These are phyloP conservation scores for Parapristionchus giblindavisi DNA, from an alignment of 2,888 invertebrate genomes.

Conservation along the genomic window DNA sequence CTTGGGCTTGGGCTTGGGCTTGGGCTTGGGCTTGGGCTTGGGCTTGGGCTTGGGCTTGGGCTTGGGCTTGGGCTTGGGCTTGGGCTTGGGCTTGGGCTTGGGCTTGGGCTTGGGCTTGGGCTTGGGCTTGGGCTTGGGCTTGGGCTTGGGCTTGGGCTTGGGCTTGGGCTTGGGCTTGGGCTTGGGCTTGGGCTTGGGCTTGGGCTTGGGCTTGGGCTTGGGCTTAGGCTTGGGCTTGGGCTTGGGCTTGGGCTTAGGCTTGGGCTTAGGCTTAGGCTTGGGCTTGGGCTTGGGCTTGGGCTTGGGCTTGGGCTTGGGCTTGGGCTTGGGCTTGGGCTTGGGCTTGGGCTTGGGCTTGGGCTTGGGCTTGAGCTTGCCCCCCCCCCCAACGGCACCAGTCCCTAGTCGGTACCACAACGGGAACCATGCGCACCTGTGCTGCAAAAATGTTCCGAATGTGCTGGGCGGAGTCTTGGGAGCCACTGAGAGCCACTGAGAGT, in stretches of 20 bases:
- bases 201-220: constrained; percentile 45
- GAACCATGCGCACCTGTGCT: no score
- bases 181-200: constrained; percentile 41
- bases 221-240: constrained; percentile 44
- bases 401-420: no score
- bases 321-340: constrained; percentile 47
- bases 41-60: constrained; percentile 42
- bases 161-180: constrained; percentile 37
- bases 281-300: constrained; percentile 46
- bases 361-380: no score
- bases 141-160: constrained; percentile 41
- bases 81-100: constrained; percentile 44
- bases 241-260: constrained; percentile 44
- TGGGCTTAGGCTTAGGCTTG: constrained; percentile 40
- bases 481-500: no score
- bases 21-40: constrained; percentile 45
- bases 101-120: constrained; percentile 48
- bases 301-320: constrained; percentile 48
- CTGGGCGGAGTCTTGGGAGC: no score
- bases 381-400: no score
- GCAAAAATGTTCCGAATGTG: no score
- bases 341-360: constrained; percentile 45
- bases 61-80: constrained; percentile 48
- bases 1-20: constrained; percentile 44
- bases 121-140: constrained; percentile 44